Percentiles rank a stretch among this genome's conserved stretches.
Evolutionary conservation across 2,888 invertebrate species (phyloP).

Genomic region (Archips xylosteana): DNA sequence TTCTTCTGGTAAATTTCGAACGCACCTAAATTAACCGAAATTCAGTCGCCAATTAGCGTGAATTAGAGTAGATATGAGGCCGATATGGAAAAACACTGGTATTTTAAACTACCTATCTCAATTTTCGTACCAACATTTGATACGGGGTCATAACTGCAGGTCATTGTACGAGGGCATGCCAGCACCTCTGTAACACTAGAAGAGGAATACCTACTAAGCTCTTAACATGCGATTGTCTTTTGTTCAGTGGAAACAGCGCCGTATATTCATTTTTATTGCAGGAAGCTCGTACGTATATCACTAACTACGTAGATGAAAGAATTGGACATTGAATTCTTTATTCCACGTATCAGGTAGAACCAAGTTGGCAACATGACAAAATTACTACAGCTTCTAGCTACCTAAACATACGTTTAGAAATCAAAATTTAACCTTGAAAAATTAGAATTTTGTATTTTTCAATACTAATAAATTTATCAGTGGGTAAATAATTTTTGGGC

Average conservation of each 20-base stretch:
- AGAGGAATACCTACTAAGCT: neutral
- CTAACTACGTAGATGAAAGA: no score
- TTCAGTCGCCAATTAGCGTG: conserved; percentile 27
- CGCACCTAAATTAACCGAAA: conserved; percentile 9
- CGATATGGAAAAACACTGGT: conserved; percentile 24
- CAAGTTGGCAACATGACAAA: no score
- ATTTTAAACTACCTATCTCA: neutral
- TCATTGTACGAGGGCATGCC: conserved; percentile 27
- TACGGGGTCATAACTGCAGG: conserved; percentile 21
- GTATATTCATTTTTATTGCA: neutral
- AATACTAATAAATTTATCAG: no score
- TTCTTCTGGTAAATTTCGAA: neutral
- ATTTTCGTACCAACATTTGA: conserved; percentile 31
- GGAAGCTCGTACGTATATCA: neutral
- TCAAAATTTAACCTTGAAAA: no score
- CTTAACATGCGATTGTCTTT: conserved; percentile 28
- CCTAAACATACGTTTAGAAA: no score
- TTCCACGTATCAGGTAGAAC: no score
- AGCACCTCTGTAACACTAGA: conserved; percentile 20
- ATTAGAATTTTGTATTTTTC: no score
- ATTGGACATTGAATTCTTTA: no score
- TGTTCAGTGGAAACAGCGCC: conserved; percentile 1
- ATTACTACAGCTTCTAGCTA: no score
- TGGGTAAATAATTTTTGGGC: no score
- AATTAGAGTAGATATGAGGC: conserved; percentile 26